Evolutionary conservation across 2,113 vertebrate genomes (phyloP).

Genomic region (Corythornis vintsioides): DNA sequence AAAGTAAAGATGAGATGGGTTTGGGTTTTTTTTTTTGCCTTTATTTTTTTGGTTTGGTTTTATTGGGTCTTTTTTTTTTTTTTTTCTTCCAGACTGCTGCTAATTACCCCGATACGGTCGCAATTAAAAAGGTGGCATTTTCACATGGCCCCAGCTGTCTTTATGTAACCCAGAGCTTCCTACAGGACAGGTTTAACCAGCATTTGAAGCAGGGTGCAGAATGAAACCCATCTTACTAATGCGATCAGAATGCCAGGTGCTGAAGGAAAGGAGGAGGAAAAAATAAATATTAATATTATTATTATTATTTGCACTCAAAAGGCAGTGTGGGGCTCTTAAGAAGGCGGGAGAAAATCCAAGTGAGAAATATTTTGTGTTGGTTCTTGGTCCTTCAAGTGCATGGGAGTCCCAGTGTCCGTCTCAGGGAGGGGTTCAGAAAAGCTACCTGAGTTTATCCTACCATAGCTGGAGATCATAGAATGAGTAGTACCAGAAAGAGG

Average conservation of each 20-base stretch:
- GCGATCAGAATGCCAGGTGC: constrained; percentile 50
- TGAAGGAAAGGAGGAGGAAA: neutral
- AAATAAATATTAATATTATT: neutral
- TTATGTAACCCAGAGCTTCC: constrained; percentile 35
- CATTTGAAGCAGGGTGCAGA: constrained; percentile 42
- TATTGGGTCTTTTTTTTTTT: neutral
- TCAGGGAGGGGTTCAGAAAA: neutral
- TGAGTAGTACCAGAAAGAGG: too few relatives aligned
- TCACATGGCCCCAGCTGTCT: constrained; percentile 27
- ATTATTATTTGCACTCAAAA: neutral
- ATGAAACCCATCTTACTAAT: constrained; percentile 63
- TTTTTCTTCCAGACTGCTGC: neutral
- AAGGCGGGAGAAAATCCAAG: neutral
- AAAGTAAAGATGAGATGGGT: neutral
- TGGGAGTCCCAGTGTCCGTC: neutral
- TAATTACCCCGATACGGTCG: neutral
- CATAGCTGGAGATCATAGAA: neutral
- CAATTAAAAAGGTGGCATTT: constrained; percentile 40
- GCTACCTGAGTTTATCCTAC: neutral
- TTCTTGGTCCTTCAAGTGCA: neutral
- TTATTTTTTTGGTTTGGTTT: neutral
- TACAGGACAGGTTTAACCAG: constrained; percentile 65
- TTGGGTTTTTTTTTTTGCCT: neutral
- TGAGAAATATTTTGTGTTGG: rapidly evolving
- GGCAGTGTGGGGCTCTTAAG: neutral